phyloP scores from a whole-genome alignment of 2,797 vertebrate genomes.

The Anguilla marmorata region DNA sequence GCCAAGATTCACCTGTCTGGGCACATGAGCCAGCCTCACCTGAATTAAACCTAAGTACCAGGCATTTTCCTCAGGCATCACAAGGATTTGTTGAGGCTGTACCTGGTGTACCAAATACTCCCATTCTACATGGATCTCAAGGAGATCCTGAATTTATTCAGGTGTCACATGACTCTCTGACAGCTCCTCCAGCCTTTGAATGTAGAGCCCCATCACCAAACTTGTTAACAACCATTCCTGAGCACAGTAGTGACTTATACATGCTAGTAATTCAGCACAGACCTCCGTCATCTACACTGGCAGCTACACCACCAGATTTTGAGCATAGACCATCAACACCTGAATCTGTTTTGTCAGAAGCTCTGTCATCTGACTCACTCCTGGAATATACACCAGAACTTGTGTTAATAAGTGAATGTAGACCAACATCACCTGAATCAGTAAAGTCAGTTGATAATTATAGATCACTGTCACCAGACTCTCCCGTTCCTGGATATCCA shows the following conservation, averaged over 20 bases:
- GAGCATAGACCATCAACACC: constrained; percentile 44
- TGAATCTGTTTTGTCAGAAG: constrained; percentile 28
- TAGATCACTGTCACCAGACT: constrained; percentile 45
- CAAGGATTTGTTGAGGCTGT: constrained; percentile 13
- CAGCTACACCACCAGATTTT: constrained; percentile 33
- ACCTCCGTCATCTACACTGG: constrained; percentile 23
- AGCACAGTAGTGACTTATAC: constrained; percentile 37
- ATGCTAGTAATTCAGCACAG: constrained; percentile 19
- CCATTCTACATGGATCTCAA: constrained; percentile 34
- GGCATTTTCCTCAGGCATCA: constrained; percentile 30
- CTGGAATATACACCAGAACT: constrained; percentile 22
- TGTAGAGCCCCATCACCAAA: constrained; percentile 13
- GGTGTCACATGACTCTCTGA: constrained; percentile 55
- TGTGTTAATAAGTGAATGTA: constrained; percentile 28
- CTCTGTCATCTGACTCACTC: not conserved
- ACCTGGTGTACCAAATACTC: constrained; percentile 24
- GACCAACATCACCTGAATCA: constrained; percentile 54
- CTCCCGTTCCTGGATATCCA: constrained; percentile 39
- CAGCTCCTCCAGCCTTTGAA: constrained; percentile 33
- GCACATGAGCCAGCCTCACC: constrained; percentile 20
- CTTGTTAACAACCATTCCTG: constrained; percentile 14
- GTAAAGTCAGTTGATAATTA: constrained; percentile 24
- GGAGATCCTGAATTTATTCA: constrained; percentile 41
- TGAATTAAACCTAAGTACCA: constrained; percentile 14
- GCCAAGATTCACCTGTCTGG: constrained; percentile 4